Evolutionary conservation across 2,888 invertebrate species (phyloP).

Genomic region (Watsonalla binaria): DNA sequence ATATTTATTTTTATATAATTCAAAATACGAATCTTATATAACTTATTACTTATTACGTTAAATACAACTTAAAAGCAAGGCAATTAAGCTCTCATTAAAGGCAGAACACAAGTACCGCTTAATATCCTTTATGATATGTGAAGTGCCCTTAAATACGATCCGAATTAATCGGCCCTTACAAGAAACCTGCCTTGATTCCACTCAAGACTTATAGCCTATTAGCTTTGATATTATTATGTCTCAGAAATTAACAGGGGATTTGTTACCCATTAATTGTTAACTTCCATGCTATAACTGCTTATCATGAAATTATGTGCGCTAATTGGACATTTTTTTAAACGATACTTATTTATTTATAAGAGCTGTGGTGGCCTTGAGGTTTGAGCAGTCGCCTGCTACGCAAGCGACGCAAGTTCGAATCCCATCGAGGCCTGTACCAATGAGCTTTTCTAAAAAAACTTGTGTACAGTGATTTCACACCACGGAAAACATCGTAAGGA

Average conservation of each 20-base stretch:
- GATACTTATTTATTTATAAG: too few species aligned
- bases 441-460: too few species aligned
- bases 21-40: too few species aligned
- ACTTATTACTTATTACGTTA: neutral
- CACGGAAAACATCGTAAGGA: too few species aligned
- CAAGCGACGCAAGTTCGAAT: too few species aligned
- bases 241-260: neutral
- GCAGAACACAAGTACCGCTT: neutral
- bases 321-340: too few species aligned
- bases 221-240: neutral
- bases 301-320: too few species aligned
- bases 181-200: neutral
- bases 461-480: too few species aligned
- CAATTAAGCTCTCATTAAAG: neutral
- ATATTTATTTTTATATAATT: too few species aligned
- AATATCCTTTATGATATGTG: neutral
- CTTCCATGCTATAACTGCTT: neutral
- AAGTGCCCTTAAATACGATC: neutral
- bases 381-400: too few species aligned
- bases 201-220: neutral
- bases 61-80: neutral
- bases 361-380: too few species aligned
- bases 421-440: too few species aligned
- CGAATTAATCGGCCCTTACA: neutral
- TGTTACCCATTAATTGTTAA: neutral